Evolutionary conservation across 2,113 vertebrate genomes (phyloP).

Genomic region (Gallinago media): DNA sequence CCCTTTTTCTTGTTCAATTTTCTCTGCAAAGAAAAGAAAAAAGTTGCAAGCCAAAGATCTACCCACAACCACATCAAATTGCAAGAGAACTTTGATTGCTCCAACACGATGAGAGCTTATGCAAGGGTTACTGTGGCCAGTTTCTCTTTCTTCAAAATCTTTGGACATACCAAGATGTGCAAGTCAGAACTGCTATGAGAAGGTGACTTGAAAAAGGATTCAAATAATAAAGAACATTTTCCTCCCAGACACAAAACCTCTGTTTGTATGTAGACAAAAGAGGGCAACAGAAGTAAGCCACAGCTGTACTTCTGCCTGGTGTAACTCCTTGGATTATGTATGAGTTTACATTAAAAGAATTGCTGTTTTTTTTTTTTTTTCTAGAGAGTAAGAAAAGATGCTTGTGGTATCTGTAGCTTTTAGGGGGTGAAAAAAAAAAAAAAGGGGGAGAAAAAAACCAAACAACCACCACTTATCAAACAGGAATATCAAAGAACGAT

Average conservation of each 20-base stretch:
- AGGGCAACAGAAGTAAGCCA: neutral
- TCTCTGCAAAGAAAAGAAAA: slow-evolving; percentile 63
- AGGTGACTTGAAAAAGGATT: neutral
- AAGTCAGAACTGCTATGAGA: neutral
- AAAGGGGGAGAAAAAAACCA: no score
- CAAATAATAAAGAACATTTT: neutral
- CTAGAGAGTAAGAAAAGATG: no score
- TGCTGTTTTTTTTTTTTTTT: no score
- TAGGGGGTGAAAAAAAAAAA: no score
- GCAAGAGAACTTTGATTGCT: neutral
- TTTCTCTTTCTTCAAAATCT: neutral
- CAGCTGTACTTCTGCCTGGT: no score
- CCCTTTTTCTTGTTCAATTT: slow-evolving; percentile 52
- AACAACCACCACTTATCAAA: no score
- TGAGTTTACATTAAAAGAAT: no score
- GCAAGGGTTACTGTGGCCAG: neutral
- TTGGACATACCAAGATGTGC: neutral
- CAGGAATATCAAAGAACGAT: no score
- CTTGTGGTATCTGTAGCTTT: no score
- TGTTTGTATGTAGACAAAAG: neutral
- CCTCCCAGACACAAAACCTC: neutral
- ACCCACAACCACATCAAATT: slow-evolving; percentile 40
- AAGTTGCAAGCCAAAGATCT: slow-evolving; percentile 52
- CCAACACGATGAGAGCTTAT: neutral
- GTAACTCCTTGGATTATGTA: no score